phyloP scores from a whole-genome alignment of 2,113 vertebrate genomes.

The Ondatra zibethicus region DNA sequence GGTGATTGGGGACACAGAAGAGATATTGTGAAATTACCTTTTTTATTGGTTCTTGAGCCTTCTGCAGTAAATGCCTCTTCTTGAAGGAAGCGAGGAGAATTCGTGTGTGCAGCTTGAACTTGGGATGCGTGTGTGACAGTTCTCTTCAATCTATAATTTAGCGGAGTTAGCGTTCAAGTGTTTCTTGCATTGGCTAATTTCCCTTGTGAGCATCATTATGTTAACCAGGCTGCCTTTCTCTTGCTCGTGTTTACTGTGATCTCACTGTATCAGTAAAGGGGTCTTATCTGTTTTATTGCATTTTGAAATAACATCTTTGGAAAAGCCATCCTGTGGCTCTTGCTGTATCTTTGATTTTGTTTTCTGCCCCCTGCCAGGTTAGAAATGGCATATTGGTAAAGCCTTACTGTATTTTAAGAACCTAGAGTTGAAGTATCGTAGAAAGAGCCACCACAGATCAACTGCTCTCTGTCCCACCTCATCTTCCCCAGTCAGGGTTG shows the following conservation, averaged over 20 bases:
- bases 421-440: background rate
- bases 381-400: conserved; percentile 18
- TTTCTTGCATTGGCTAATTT: conserved; percentile 77
- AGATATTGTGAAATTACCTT: conserved; percentile 87
- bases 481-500: background rate
- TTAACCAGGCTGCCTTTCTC: conserved; percentile 38
- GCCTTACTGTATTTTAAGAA: background rate
- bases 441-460: background rate
- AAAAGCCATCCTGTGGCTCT: background rate
- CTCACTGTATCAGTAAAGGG: background rate
- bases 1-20: conserved; percentile 84
- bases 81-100: conserved; percentile 85
- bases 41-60: conserved; percentile 87
- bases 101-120: conserved; percentile 73
- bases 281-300: background rate
- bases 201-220: conserved; percentile 57
- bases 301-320: background rate
- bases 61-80: conserved; percentile 84
- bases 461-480: background rate
- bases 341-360: conserved; percentile 27
- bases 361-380: background rate
- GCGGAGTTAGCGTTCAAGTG: conserved; percentile 75
- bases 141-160: conserved; percentile 73
- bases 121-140: background rate
- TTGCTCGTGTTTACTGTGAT: background rate